Evolutionary conservation across 2,797 vertebrate species (phyloP).

Genomic region (Thunnus albacares): DNA sequence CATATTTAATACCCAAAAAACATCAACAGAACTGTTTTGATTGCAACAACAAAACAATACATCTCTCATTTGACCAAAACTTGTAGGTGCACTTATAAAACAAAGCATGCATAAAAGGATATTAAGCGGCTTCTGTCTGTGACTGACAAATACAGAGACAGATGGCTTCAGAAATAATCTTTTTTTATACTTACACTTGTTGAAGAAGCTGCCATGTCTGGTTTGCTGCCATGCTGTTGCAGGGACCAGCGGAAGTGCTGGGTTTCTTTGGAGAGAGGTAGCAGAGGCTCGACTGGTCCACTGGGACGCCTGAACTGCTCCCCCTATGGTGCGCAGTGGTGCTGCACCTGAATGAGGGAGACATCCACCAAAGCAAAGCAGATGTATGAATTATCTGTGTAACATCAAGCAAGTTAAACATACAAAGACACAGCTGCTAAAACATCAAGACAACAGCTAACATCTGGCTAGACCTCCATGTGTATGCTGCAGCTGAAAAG

Average conservation of each 20-base stretch:
- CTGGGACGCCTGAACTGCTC: conserved; percentile 49
- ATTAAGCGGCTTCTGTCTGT: neutral
- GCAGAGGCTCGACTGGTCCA: conserved; percentile 43
- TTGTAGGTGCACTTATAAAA: neutral
- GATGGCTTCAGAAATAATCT: neutral
- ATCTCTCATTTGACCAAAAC: neutral
- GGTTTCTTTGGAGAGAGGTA: conserved; percentile 44
- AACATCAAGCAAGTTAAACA: neutral
- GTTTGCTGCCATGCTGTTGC: conserved; percentile 72
- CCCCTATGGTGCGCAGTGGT: conserved; percentile 49
- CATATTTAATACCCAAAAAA: no score
- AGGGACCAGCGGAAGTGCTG: conserved; percentile 36
- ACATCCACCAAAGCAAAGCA: neutral
- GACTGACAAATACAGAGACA: neutral
- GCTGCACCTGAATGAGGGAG: conserved; percentile 59
- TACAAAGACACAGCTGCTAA: neutral
- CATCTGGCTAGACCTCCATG: neutral
- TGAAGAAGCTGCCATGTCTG: conserved; percentile 86
- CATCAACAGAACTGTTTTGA: no score
- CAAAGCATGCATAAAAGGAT: neutral
- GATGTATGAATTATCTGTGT: neutral
- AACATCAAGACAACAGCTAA: neutral
- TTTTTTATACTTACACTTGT: conserved; percentile 78
- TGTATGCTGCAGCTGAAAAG: no score
- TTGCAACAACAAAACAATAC: neutral